Conservation (phyloP, 2,797 vertebrate species). For the Danio jaintianensis region DNA sequence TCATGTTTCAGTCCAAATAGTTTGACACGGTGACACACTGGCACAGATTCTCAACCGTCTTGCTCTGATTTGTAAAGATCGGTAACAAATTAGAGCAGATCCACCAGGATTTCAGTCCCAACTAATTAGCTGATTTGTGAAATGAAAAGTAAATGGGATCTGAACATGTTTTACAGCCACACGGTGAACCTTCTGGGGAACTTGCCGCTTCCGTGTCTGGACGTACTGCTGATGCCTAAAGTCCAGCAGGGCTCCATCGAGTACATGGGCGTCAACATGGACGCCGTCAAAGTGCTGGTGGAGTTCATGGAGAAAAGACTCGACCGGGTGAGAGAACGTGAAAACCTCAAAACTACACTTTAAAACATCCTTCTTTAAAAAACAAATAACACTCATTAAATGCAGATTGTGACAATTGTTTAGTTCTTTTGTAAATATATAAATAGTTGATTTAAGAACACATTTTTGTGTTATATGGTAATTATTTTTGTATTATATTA, state of each 20-base stretch:
- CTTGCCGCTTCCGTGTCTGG: conserved; percentile 88
- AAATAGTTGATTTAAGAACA: too few relatives aligned
- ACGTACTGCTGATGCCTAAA: conserved; percentile 86
- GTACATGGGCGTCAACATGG: conserved; percentile 94
- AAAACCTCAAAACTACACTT: too few relatives aligned
- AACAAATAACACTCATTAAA: too few relatives aligned
- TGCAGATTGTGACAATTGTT: too few relatives aligned
- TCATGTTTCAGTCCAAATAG: background rate
- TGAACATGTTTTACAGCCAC: conserved; percentile 76
- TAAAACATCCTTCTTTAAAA: too few relatives aligned
- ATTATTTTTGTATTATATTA: too few relatives aligned
- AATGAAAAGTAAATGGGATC: background rate
- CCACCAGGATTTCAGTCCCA: conserved; percentile 15
- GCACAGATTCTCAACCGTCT: conserved; percentile 12
- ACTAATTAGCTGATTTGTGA: conserved; percentile 16
- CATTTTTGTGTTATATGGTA: too few relatives aligned
- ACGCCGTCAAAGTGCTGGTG: conserved; percentile 86
- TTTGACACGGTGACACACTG: conserved; percentile 25
- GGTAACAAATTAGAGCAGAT: conserved; percentile 29
- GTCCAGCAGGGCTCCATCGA: conserved; percentile 85
- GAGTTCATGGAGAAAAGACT: conserved; percentile 89
- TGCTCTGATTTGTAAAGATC: conserved; percentile 25
- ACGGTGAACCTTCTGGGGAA: conserved; percentile 90
- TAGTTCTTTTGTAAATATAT: too few relatives aligned
- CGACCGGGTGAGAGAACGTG: conserved; percentile 80